These are phyloP conservation scores for Caenorhabditis zanzibari DNA, from an alignment of 2,888 invertebrate species.

Conservation along the genomic window DNA sequence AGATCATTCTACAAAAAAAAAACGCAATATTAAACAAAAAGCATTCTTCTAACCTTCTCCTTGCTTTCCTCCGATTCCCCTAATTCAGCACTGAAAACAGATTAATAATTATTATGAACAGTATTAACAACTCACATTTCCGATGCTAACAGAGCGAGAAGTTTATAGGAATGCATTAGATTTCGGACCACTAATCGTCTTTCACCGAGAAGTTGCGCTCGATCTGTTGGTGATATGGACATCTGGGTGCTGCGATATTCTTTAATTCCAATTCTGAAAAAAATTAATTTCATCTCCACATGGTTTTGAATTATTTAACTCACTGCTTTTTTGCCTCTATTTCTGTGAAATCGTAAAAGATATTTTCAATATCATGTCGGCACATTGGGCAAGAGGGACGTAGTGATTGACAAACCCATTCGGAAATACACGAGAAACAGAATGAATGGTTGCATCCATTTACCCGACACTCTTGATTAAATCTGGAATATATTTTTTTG, in stretches of 20 bases:
- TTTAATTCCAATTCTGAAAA: conserved; percentile 39
- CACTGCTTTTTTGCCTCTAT: conserved; percentile 12
- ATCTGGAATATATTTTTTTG: conserved; percentile 14
- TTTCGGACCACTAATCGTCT: conserved; percentile 47
- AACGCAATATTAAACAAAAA: neutral
- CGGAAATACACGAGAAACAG: conserved; percentile 64
- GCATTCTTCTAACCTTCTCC: neutral
- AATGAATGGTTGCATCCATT: conserved; percentile 58
- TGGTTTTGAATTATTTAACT: neutral
- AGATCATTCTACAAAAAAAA: conserved; percentile 1
- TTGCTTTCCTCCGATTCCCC: conserved; percentile 7
- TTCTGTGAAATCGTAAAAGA: conserved; percentile 33
- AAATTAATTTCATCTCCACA: neutral
- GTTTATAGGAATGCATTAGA: conserved; percentile 34
- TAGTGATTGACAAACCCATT: conserved; percentile 53
- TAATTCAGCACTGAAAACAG: conserved; percentile 11
- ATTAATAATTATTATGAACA: neutral
- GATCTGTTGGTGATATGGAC: conserved; percentile 21
- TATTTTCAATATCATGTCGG: conserved; percentile 28
- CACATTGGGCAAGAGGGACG: conserved; percentile 58
- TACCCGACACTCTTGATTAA: conserved; percentile 39
- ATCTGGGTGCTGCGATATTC: conserved; percentile 32
- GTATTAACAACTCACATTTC: conserved; percentile 24
- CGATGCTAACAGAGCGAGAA: neutral
- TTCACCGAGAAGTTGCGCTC: conserved; percentile 30